These are phyloP conservation scores for Psophia crepitans DNA, from an alignment of 2,113 vertebrate genomes.

Conservation along the genomic window DNA sequence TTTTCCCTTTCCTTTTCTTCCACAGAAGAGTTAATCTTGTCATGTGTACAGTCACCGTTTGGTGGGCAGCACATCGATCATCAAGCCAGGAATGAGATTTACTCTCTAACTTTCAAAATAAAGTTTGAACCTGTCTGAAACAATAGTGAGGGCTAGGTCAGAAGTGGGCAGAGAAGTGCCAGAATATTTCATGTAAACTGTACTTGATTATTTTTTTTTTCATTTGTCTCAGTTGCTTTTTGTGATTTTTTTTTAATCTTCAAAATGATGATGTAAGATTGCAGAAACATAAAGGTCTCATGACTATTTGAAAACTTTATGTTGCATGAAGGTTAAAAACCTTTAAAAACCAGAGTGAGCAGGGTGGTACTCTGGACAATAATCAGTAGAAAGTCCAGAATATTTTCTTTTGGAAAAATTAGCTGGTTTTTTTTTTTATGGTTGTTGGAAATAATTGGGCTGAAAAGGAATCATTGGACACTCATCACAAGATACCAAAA, in stretches of 20 bases:
- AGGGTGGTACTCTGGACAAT: background rate
- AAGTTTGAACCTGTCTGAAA: background rate
- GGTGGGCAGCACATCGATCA: background rate
- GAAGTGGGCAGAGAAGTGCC: background rate
- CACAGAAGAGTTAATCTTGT: background rate
- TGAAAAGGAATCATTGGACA: background rate
- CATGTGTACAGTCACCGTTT: background rate
- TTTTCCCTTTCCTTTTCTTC: background rate
- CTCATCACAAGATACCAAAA: background rate
- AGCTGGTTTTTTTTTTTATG: background rate
- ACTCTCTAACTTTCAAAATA: background rate
- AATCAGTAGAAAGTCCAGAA: background rate
- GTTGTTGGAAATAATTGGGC: background rate
- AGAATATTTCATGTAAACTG: background rate
- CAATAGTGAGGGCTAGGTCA: background rate
- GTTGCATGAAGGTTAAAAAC: background rate
- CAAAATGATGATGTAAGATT: background rate
- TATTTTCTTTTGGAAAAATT: background rate
- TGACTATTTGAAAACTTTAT: background rate
- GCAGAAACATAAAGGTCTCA: background rate
- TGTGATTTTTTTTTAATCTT: background rate
- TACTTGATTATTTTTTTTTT: background rate
- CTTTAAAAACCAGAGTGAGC: background rate
- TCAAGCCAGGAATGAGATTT: background rate
- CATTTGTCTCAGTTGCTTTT: background rate